These are phyloP conservation scores for Natrix natrix DNA, from an alignment of 2,797 vertebrate species.

Conservation along the genomic window DNA sequence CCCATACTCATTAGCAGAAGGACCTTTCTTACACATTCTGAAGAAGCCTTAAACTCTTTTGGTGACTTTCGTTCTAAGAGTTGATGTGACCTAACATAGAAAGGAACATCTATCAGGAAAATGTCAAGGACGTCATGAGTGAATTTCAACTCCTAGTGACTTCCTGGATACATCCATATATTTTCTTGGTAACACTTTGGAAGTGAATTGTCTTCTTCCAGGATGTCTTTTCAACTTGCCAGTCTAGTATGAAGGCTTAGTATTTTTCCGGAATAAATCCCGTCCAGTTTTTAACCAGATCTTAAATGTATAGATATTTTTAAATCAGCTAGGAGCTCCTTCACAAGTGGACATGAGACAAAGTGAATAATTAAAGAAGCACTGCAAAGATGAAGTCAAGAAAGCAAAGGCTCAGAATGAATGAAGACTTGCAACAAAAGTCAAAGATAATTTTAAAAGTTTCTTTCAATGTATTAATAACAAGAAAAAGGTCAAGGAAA, in stretches of 20 bases:
- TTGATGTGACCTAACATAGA: background rate
- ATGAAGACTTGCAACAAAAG: background rate
- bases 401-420: background rate
- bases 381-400: background rate
- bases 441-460: background rate
- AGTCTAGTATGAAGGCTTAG: background rate
- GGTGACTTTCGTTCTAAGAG: background rate
- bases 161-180: background rate
- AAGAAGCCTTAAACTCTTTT: slow-evolving; percentile 5
- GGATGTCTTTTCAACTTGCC: background rate
- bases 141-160: background rate
- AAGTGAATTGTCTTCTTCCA: background rate
- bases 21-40: background rate
- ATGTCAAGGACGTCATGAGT: background rate
- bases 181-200: background rate
- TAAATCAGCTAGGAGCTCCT: background rate
- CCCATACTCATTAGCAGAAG: background rate
- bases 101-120: background rate
- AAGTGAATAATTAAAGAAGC: background rate
- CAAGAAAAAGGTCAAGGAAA: background rate
- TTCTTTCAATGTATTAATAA: background rate
- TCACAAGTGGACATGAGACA: background rate
- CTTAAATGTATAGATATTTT: too few species aligned
- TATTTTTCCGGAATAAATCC: background rate
- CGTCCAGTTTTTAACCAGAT: background rate